Evolutionary conservation across 2,797 vertebrate genomes (phyloP).

Genomic region (Columba guinea): DNA sequence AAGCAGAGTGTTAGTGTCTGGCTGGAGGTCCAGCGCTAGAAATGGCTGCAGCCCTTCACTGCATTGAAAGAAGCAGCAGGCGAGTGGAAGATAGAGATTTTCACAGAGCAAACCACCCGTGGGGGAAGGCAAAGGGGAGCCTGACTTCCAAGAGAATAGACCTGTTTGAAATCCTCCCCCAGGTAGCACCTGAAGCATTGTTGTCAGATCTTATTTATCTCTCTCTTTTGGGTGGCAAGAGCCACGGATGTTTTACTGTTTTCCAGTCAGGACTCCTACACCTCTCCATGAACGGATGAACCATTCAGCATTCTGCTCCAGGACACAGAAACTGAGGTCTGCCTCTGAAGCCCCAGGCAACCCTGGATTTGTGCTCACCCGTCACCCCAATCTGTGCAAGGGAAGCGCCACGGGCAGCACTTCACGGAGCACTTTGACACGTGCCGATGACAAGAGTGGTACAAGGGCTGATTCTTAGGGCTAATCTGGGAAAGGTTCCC

Average conservation of each 20-base stretch:
- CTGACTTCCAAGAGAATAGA: neutral
- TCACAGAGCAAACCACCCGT: neutral
- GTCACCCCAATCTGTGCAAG: neutral
- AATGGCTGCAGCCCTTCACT: neutral
- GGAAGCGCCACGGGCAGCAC: neutral
- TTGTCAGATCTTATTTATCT: neutral
- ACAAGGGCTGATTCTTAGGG: neutral
- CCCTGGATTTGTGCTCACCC: neutral
- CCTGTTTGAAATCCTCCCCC: neutral
- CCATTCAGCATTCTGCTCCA: neutral
- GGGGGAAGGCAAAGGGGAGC: neutral
- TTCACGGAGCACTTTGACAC: neutral
- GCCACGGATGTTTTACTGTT: neutral
- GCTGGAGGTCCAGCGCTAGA: neutral
- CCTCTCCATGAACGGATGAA: neutral
- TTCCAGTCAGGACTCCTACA: neutral
- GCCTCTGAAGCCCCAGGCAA: neutral
- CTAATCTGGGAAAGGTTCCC: neutral
- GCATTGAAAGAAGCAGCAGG: neutral
- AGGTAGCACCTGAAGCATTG: neutral
- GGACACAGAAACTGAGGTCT: neutral
- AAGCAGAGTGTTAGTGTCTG: neutral
- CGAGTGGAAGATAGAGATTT: neutral
- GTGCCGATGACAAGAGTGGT: rapidly evolving
- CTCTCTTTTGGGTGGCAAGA: neutral